Evolutionary conservation across 2,113 vertebrate genomes (phyloP).

Genomic region (Pristiophorus japonicus): DNA sequence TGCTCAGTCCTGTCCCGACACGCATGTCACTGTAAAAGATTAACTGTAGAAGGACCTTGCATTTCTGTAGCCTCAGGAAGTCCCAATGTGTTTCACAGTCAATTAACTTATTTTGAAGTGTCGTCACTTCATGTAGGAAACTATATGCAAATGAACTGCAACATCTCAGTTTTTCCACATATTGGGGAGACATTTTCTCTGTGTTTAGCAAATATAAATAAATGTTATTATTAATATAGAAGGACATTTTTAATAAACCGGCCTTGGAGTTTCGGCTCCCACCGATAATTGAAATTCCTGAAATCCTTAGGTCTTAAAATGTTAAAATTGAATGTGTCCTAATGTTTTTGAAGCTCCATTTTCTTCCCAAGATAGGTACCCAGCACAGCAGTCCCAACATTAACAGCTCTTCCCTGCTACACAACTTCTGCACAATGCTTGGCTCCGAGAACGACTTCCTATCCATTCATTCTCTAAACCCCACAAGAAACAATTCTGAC

Average conservation of each 20-base stretch:
- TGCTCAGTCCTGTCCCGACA: not conserved
- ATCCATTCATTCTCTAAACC: not conserved
- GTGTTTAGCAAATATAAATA: not conserved
- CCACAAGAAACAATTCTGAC: not conserved
- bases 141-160: not conserved
- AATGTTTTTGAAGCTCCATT: not conserved
- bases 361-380: not conserved
- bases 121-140: not conserved
- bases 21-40: not conserved
- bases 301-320: not conserved
- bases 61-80: not conserved
- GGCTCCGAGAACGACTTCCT: not conserved
- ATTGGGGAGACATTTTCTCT: not conserved
- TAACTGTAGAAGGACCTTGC: not conserved
- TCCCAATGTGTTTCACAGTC: too few relatives aligned
- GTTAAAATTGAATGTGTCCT: not conserved
- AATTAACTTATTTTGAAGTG: too few relatives aligned
- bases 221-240: too few relatives aligned
- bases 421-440: not conserved
- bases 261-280: not conserved
- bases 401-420: not conserved
- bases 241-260: not conserved
- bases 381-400: not conserved
- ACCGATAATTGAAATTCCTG: not conserved
- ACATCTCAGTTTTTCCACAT: not conserved